Conservation (phyloP, 2,797 vertebrate genomes). For the Galago senegalensis region DNA sequence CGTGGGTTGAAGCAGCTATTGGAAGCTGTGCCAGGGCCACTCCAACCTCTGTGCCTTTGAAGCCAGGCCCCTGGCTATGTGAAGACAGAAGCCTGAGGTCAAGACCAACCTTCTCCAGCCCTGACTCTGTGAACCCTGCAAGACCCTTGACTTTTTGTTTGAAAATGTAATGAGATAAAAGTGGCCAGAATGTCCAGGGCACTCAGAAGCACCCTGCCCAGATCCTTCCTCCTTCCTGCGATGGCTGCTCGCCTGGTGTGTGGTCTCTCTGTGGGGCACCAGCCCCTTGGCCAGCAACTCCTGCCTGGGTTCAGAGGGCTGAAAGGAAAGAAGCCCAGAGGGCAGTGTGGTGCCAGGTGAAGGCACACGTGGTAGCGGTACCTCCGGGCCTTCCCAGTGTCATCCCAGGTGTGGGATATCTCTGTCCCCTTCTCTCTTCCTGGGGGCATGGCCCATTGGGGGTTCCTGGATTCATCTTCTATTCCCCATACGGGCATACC, state of each 20-base stretch:
- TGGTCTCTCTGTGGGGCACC: not conserved
- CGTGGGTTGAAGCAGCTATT: no score
- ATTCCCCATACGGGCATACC: not conserved
- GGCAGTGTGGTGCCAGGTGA: not conserved
- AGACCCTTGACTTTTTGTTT: not conserved
- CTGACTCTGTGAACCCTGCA: not conserved
- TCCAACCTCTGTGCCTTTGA: not conserved
- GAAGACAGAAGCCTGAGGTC: not conserved
- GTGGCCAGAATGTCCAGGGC: not conserved
- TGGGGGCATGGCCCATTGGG: not conserved
- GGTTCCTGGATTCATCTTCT: not conserved
- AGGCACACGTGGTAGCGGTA: not conserved
- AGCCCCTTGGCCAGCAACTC: not conserved
- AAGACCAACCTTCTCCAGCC: not conserved
- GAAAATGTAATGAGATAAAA: not conserved
- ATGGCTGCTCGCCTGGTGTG: not conserved
- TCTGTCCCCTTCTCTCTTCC: not conserved
- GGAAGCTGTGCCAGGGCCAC: not conserved
- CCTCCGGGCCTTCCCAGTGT: not conserved
- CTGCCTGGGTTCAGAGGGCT: not conserved
- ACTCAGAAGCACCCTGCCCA: not conserved
- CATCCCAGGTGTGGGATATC: not conserved
- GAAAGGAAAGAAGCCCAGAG: not conserved
- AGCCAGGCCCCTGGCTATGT: not conserved
- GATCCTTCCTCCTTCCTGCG: fast-evolving